phyloP scores from a whole-genome alignment of 2,797 vertebrate genomes.

The Gymnocypris eckloni region DNA sequence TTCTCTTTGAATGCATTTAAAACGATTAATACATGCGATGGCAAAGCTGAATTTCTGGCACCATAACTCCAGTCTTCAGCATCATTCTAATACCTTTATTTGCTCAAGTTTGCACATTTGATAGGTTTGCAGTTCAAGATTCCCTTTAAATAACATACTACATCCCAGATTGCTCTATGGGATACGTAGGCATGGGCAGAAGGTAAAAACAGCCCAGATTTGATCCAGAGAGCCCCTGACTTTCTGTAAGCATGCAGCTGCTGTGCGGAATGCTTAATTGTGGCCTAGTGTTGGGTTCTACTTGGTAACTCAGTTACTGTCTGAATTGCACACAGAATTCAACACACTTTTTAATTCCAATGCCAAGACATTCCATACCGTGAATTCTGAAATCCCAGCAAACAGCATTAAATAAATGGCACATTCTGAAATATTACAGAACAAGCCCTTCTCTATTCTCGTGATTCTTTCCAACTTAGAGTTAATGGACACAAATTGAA shows the following conservation, averaged over 20 bases:
- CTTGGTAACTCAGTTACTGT: neutral
- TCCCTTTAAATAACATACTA: neutral
- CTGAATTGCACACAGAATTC: neutral
- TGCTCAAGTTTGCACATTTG: neutral
- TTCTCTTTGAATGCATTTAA: too few species aligned
- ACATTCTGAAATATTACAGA: neutral
- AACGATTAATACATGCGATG: neutral
- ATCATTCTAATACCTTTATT: neutral
- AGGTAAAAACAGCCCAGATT: neutral
- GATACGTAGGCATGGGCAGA: neutral
- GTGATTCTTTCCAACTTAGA: neutral
- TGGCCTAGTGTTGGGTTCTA: neutral
- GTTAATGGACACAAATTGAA: neutral
- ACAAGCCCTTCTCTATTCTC: neutral
- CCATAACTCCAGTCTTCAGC: neutral
- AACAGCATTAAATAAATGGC: neutral
- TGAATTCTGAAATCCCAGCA: neutral
- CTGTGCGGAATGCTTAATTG: slow-evolving; percentile 35
- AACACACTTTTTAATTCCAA: neutral
- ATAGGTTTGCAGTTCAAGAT: neutral
- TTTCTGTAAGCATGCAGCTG: neutral
- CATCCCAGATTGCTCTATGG: neutral
- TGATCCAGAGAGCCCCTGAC: neutral
- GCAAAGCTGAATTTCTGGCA: neutral
- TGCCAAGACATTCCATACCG: neutral